Base-by-base conservation (phyloP, 2,113 vertebrate genomes). In the Merops nubicus region DNA sequence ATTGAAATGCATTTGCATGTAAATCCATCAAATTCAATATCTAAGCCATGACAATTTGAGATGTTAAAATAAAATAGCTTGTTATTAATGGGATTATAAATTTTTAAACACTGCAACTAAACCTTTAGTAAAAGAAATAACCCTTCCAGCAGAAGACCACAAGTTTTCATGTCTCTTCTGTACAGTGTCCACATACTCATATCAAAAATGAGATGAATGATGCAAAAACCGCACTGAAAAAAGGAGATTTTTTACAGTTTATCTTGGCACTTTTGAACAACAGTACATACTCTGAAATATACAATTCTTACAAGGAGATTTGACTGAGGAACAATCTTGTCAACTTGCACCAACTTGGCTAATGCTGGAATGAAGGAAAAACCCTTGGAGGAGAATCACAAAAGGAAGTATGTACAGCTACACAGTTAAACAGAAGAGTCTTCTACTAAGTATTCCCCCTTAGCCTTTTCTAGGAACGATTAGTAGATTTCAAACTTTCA, bases 51-150 rank as follows among this genome's bases (percentile, higher is more conserved):
- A 86, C 16, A 81, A 74, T 74, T 85, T 65, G 54, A 88, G 17
- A 85, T 62, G 31, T 59, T 72, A 56, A 90, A 94, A 64, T 81
- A 56, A 78, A 94, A 86, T 70, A 26, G 25, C n/a, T 64, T 42
- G 8, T 70, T 84, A 96, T 76, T 85, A 95, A 85, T 53, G 26
- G 40, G 82, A 94, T 94, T 68, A 70, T 75, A 72, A 47, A 21
- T 75, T 82, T 85, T 95, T 82, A 76, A 95, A 78, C 42, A 45
- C 12, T 69, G 40, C n/a, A 91, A 65, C 34, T 80, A 87, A 74
- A 17, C 9, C 22, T 75, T 83, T 54, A 56, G 16, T 40, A 78
- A 78, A 76, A 69, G 36, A 94, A 94, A 67, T 74, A 93, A 64
- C 3, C 15, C 89, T 33, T 45, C 51, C 60, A 89, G 70, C 11